Evolutionary conservation across 1,140 invertebrate genomes (phyloP).

Genomic region (Condylostylus longicornis): DNA sequence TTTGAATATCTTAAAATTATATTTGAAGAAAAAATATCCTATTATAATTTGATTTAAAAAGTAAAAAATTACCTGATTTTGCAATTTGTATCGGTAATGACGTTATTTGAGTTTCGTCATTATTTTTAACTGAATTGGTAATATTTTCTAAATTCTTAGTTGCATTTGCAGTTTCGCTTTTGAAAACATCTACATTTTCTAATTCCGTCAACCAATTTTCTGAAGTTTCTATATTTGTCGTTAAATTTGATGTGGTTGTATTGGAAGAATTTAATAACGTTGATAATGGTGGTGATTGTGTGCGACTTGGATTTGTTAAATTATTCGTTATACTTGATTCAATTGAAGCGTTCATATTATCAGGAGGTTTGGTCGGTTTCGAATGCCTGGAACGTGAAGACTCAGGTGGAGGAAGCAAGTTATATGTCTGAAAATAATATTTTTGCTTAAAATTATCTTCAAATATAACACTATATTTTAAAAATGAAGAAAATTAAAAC

Average conservation of each 20-base stretch:
- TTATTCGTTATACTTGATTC: no score
- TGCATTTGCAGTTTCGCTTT: no score
- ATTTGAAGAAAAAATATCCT: no score
- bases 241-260: constrained; percentile 25
- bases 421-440: constrained; percentile 30
- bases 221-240: constrained; percentile 9
- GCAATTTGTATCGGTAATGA: no score
- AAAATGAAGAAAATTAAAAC: not conserved
- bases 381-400: constrained; percentile 28
- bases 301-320: not conserved
- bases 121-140: no score
- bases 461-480: not conserved
- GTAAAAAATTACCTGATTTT: no score
- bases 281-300: constrained; percentile 1
- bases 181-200: no score
- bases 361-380: constrained; percentile 14
- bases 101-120: no score
- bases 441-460: not conserved
- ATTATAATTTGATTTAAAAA: no score
- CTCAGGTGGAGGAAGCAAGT: constrained; percentile 45
- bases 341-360: not conserved
- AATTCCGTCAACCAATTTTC: no score
- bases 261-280: constrained; percentile 4
- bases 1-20: no score
- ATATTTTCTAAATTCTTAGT: no score